Conservation (phyloP, 2,113 vertebrate genomes). For the Siniperca knerii region DNA sequence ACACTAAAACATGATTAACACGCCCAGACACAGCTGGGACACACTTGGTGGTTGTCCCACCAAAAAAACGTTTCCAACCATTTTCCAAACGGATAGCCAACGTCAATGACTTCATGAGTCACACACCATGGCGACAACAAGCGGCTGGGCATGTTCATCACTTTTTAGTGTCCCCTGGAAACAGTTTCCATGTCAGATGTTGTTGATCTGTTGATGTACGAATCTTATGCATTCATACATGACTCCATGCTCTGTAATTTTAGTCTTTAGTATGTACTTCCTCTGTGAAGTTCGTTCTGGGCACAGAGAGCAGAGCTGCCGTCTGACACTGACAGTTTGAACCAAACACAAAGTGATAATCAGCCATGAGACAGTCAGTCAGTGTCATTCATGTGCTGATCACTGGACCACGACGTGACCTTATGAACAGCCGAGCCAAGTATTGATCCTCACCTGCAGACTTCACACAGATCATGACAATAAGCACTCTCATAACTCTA, state of each 20-base stretch:
- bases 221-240: not conserved
- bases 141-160: too few species aligned
- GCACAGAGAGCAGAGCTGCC: not conserved
- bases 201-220: too few species aligned
- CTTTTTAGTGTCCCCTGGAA: too few species aligned
- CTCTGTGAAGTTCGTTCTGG: not conserved
- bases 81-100: too few species aligned
- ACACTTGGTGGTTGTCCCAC: too few species aligned
- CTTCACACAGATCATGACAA: constrained; percentile 17
- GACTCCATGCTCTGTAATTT: not conserved
- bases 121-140: too few species aligned
- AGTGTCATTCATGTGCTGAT: constrained; percentile 35
- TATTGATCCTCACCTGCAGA: constrained; percentile 40
- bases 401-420: constrained; percentile 17
- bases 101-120: too few species aligned
- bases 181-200: too few species aligned
- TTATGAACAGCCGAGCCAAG: not conserved
- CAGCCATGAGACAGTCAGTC: constrained; percentile 5
- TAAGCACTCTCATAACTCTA: constrained; percentile 35
- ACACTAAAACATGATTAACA: too few species aligned
- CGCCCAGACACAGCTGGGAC: too few species aligned
- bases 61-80: too few species aligned
- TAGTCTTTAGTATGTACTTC: not conserved
- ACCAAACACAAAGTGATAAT: constrained; percentile 8
- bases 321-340: constrained; percentile 10